Evolutionary conservation across 2,888 invertebrate species (phyloP), one percentile per base, ranked within the genome.

Genomic region (Mactromeris polynyma): DNA sequence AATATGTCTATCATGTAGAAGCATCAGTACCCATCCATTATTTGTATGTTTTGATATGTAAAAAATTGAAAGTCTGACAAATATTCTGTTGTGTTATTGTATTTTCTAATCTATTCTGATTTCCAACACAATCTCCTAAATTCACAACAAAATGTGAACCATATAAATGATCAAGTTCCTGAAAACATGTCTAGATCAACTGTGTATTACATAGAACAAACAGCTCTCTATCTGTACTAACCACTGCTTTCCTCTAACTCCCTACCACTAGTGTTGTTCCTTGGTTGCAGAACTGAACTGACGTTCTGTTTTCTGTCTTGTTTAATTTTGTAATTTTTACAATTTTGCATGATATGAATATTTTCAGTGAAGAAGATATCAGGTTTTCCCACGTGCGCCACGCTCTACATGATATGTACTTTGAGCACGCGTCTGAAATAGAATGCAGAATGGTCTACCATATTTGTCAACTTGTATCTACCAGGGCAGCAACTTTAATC

Each of bases 371-470:
- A 82, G 94, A 94, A 83, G 95, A 95, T 85, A 95, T 95, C 42
- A 94, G 95, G 58, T 96, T 95, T 91, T 93, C 92, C 80, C 94
- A 95, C 89, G 96, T 96, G 17, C 94, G 95, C 78, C 95, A 95
- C 87, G 96, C 96, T 51, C 97, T 99, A 89, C 98, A 98, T 94
- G 99, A 99, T 97, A 97, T 99, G 92, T 79, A 85, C 21, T 79
- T 99, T 82, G 95, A 96, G 36, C 94, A 96, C 84, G 98, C 98
- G 81, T 98, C 98, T 11, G 98, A 98, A 93, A 98, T 98, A 93
- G 99, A 99, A 97, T 99, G 98, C 97, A 98, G 98, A 90, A 98
- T 98, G 95, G 98, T 99, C 17, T 98, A 99, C 87, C 98, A 98
- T 97, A 98, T 99, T 89, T 99, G 99, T 97, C 98, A 98, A 96